Percentiles rank a stretch among this genome's conserved stretches.
These are phyloP conservation scores for Euclidia mi DNA, from an alignment of 2,888 invertebrate genomes.

Conservation along the genomic window DNA sequence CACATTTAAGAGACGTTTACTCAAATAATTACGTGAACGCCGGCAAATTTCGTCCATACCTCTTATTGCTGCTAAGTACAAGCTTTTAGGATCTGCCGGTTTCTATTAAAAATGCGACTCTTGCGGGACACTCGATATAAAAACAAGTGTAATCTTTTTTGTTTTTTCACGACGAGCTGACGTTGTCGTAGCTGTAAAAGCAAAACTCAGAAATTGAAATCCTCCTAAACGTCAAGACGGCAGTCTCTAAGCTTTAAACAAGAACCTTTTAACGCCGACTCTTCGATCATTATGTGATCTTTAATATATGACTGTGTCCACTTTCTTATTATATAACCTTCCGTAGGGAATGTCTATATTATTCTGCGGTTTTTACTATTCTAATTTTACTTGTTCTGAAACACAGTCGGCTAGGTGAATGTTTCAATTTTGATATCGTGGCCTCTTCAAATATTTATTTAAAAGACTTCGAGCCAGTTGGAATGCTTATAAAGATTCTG, in stretches of 20 bases:
- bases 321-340: slow-evolving; percentile 24
- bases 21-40: slow-evolving; percentile 46
- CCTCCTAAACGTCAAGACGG: slow-evolving; percentile 28
- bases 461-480: no score
- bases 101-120: slow-evolving; percentile 30
- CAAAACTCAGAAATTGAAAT: slow-evolving; percentile 32
- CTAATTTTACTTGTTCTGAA: slow-evolving; percentile 29
- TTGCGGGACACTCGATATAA: slow-evolving; percentile 31
- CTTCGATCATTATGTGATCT: slow-evolving; percentile 33
- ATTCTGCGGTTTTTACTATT: slow-evolving; percentile 25
- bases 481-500: no score
- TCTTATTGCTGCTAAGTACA: slow-evolving; percentile 47
- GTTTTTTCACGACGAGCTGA: slow-evolving; percentile 25
- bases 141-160: slow-evolving; percentile 42
- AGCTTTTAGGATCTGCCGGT: slow-evolving; percentile 38
- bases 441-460: no score
- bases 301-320: slow-evolving; percentile 31
- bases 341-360: slow-evolving; percentile 20
- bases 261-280: slow-evolving; percentile 34
- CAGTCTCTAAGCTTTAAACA: slow-evolving; percentile 28
- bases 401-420: slow-evolving; percentile 12
- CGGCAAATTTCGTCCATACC: slow-evolving; percentile 34
- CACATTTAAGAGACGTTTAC: slow-evolving; percentile 34
- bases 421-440: slow-evolving; percentile 23
- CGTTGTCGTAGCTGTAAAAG: slow-evolving; percentile 27